phyloP scores from a whole-genome alignment of 1,140 invertebrate species.

The Mizuhopecten yessoensis region DNA sequence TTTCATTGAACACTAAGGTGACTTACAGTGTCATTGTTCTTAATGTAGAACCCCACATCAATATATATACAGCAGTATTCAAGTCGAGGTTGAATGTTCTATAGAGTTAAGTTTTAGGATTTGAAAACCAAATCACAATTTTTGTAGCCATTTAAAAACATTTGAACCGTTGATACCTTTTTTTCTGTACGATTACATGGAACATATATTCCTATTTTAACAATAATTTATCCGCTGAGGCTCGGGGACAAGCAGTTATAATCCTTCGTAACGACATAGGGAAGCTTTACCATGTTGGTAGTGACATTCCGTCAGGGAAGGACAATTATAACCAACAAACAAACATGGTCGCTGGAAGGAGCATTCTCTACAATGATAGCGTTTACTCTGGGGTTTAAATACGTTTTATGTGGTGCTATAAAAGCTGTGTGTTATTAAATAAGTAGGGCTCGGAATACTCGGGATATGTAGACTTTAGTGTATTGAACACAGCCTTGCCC shows the following conservation, averaged over 20 bases:
- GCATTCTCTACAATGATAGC: neutral
- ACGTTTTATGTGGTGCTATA: neutral
- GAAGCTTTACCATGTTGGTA: neutral
- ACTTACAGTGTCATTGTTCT: neutral
- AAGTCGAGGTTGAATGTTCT: no score
- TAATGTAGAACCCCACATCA: neutral
- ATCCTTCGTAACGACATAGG: neutral
- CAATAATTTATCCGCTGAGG: neutral
- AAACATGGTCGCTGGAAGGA: neutral
- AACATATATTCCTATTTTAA: neutral
- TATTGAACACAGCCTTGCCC: neutral
- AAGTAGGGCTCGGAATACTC: constrained; percentile 31
- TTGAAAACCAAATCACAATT: neutral
- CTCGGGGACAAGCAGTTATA: neutral
- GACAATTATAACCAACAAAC: neutral
- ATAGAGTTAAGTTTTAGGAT: neutral
- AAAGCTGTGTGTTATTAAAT: neutral
- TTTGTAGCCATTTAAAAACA: neutral
- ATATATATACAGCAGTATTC: no score
- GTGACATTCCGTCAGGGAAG: neutral
- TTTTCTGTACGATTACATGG: no score
- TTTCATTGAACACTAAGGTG: neutral
- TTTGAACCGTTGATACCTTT: neutral
- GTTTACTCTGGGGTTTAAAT: neutral
- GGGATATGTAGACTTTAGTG: neutral